Evolutionary conservation across 2,797 vertebrate species (phyloP).

Genomic region (Ctenosaura bakeri): DNA sequence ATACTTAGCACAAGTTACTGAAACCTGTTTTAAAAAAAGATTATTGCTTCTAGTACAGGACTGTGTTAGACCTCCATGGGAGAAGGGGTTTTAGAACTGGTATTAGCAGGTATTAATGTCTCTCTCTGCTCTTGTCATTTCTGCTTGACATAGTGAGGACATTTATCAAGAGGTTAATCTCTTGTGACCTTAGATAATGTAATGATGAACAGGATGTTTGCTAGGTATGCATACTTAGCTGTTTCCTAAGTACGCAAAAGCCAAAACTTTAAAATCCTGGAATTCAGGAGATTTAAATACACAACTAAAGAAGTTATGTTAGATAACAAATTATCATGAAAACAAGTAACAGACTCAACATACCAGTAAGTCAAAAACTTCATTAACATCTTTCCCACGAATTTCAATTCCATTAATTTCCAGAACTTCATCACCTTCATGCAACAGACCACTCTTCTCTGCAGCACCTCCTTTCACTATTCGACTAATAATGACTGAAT

Average conservation of each 20-base stretch:
- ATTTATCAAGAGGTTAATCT: background rate
- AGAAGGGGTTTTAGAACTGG: background rate
- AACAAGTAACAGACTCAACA: slow-evolving; percentile 64
- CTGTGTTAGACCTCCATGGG: background rate
- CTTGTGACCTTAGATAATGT: background rate
- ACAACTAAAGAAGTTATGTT: background rate
- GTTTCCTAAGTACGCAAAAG: background rate
- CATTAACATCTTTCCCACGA: slow-evolving; percentile 94
- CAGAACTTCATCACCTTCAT: slow-evolving; percentile 95
- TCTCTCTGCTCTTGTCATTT: background rate
- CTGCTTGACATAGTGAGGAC: background rate
- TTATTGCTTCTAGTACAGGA: background rate
- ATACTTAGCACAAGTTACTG: background rate
- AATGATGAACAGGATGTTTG: background rate
- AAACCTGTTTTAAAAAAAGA: background rate
- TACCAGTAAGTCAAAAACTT: slow-evolving; percentile 95
- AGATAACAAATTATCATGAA: background rate
- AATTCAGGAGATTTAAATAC: background rate
- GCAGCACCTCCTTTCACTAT: slow-evolving; percentile 94
- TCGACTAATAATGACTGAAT: slow-evolving; percentile 95
- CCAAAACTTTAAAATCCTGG: background rate
- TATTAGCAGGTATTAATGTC: background rate
- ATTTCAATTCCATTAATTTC: slow-evolving; percentile 94
- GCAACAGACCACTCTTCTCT: slow-evolving; percentile 92
- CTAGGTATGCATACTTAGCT: background rate